These are phyloP conservation scores for Apogon hyalosoma DNA, from an alignment of 2,797 vertebrate species.

Conservation along the genomic window DNA sequence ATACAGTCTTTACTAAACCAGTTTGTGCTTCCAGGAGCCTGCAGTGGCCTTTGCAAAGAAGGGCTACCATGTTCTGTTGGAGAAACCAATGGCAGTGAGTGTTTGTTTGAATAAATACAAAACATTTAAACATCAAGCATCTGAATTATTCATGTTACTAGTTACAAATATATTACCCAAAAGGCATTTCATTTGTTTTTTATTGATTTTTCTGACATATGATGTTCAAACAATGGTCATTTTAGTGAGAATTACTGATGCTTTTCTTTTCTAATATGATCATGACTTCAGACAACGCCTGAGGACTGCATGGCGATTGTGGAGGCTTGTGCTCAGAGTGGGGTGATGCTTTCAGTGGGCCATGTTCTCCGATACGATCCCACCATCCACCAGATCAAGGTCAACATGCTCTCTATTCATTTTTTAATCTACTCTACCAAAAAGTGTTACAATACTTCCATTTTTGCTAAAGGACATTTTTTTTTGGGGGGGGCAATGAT, in stretches of 20 bases:
- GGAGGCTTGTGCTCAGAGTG: constrained; percentile 76
- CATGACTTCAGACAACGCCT: constrained; percentile 73
- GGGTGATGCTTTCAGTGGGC: constrained; percentile 86
- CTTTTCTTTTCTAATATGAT: background rate
- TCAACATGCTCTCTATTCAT: constrained; percentile 39
- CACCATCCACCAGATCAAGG: constrained; percentile 83
- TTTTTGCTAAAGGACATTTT: no score
- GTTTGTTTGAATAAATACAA: background rate
- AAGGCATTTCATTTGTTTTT: no score
- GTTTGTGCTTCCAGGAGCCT: constrained; percentile 79
- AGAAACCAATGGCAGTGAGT: constrained; percentile 90
- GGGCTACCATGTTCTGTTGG: constrained; percentile 87
- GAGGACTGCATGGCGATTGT: constrained; percentile 85
- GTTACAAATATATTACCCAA: background rate
- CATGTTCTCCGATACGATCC: constrained; percentile 88
- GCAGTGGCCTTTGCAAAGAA: constrained; percentile 83
- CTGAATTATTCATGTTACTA: background rate
- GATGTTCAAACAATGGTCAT: no score
- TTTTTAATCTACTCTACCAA: no score
- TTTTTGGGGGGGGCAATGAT: no score
- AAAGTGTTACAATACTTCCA: no score
- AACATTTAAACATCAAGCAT: background rate
- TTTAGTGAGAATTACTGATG: background rate
- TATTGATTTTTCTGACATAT: background rate
- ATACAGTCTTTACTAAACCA: background rate